Evolutionary conservation across 1,140 invertebrate genomes (phyloP).

Genomic region (Dinothrombium tinctorium): DNA sequence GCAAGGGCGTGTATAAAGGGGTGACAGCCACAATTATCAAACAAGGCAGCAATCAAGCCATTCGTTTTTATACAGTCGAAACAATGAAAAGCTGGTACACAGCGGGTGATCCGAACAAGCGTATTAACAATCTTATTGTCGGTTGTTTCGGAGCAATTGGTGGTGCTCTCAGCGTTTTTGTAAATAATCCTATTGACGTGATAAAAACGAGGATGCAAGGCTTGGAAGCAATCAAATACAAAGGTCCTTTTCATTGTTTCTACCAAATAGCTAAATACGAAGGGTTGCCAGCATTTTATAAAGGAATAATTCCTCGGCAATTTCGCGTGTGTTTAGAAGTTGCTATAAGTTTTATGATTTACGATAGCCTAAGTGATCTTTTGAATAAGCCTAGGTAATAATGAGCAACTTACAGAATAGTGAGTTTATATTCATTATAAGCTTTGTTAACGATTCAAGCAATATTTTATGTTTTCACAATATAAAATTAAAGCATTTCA

Average conservation of each 20-base stretch:
- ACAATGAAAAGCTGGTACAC: constrained; percentile 74
- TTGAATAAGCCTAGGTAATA: not conserved
- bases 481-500: too few relatives aligned
- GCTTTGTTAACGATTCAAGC: too few relatives aligned
- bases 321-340: constrained; percentile 88
- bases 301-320: constrained; percentile 84
- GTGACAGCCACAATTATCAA: constrained; percentile 88
- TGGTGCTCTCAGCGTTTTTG: constrained; percentile 87
- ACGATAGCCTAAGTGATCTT: constrained; percentile 49
- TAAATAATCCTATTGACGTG: constrained; percentile 92
- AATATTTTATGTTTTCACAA: too few relatives aligned
- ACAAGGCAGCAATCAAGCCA: constrained; percentile 94
- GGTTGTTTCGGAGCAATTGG: constrained; percentile 71
- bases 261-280: constrained; percentile 73
- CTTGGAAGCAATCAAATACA: constrained; percentile 84
- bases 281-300: constrained; percentile 84
- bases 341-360: constrained; percentile 92
- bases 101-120: constrained; percentile 51
- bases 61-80: constrained; percentile 92
- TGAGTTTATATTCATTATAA: too few relatives aligned
- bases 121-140: constrained; percentile 57
- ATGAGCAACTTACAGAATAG: too few relatives aligned
- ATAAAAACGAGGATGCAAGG: constrained; percentile 98
- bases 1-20: constrained; percentile 27
- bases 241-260: constrained; percentile 75